Percentiles rank a stretch among this genome's conserved stretches.
These are phyloP conservation scores for Helobdella robusta DNA, from an alignment of 2,888 invertebrate species.

Conservation along the genomic window DNA sequence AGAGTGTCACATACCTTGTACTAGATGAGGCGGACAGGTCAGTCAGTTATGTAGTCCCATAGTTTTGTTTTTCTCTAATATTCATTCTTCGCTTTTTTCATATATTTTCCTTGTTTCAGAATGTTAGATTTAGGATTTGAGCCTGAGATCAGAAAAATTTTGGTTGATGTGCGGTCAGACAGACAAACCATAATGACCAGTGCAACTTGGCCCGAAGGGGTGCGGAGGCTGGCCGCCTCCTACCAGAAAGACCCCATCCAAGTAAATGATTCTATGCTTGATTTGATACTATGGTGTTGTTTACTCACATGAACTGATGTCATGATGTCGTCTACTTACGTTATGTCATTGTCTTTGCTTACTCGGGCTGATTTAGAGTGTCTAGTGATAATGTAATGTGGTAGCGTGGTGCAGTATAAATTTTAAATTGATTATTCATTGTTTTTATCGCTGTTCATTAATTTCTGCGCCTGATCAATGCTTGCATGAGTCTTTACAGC, in stretches of 20 bases:
- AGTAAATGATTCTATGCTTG: no score
- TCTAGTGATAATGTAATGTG: no score
- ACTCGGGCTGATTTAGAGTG: no score
- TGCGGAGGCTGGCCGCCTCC: slow-evolving; percentile 70
- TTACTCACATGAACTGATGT: no score
- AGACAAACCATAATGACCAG: slow-evolving; percentile 91
- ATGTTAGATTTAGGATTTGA: slow-evolving; percentile 58
- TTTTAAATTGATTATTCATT: no score
- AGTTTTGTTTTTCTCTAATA: neutral
- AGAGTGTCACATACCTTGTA: slow-evolving; percentile 73
- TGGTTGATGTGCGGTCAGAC: slow-evolving; percentile 58
- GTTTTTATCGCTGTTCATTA: no score
- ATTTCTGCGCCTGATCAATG: no score
- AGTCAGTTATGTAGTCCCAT: neutral
- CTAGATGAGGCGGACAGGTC: slow-evolving; percentile 72
- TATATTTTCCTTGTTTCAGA: slow-evolving; percentile 35
- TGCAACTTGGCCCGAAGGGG: slow-evolving; percentile 87
- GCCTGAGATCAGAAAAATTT: slow-evolving; percentile 55
- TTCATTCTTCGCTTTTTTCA: neutral
- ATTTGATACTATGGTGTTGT: no score
- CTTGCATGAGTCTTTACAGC: no score
- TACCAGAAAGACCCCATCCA: slow-evolving; percentile 84
- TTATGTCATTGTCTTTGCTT: no score
- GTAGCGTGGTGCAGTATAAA: no score
- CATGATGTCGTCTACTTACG: no score